A percentile compares a stretch with the other conserved stretches of the same genome.
Conservation (phyloP, 2,888 invertebrate genomes). For the Diarsia mendica region DNA sequence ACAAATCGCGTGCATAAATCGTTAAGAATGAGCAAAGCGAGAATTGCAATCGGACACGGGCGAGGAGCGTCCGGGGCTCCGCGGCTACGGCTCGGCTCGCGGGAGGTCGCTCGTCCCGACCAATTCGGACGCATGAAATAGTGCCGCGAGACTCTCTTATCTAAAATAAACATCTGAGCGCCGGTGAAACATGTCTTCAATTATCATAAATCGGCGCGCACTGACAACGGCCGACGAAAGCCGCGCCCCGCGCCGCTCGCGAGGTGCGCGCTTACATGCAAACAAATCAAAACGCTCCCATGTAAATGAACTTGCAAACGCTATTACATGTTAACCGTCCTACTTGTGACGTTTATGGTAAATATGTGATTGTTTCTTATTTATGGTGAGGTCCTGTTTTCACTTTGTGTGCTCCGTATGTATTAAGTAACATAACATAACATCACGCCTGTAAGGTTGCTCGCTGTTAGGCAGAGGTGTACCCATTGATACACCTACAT, state of each 20-base stretch:
- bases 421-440: neutral
- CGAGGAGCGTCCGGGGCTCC: slow-evolving; percentile 67
- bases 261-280: slow-evolving; percentile 72
- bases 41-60: slow-evolving; percentile 83
- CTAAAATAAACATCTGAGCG: slow-evolving; percentile 90
- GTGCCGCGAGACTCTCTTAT: slow-evolving; percentile 86
- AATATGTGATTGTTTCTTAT: slow-evolving; percentile 25
- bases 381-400: slow-evolving; percentile 1
- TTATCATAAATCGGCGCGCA: slow-evolving; percentile 89
- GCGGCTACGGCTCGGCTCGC: slow-evolving; percentile 74
- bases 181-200: slow-evolving; percentile 90
- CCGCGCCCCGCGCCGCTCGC: slow-evolving; percentile 80
- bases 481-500: no score
- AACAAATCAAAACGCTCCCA: slow-evolving; percentile 78
- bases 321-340: slow-evolving; percentile 61
- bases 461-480: no score
- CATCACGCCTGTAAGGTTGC: no score
- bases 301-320: slow-evolving; percentile 62
- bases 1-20: slow-evolving; percentile 84
- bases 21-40: slow-evolving; percentile 81
- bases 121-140: slow-evolving; percentile 89
- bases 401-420: neutral
- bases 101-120: slow-evolving; percentile 86
- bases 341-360: slow-evolving; percentile 33
- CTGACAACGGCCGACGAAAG: slow-evolving; percentile 85